Base-by-base conservation (phyloP, 2,797 vertebrate genomes). In the Vespertilio murinus region DNA sequence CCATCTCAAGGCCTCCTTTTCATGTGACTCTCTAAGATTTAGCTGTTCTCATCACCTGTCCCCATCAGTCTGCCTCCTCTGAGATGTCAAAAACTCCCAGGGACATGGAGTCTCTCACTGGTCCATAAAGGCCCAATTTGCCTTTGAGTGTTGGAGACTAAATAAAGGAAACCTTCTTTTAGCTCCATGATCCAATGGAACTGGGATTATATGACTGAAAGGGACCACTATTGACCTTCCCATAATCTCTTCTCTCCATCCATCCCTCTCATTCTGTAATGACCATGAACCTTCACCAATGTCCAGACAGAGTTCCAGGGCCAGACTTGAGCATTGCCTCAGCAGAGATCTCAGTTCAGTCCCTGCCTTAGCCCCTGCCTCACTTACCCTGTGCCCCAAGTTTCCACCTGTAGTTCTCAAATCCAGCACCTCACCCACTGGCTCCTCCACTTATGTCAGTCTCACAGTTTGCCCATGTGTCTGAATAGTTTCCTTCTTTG, bases 1-100 rank as follows among this genome's bases (percentile, higher is more conserved):
- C 64, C 92, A 92, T 94, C 88, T 96, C 85, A 88, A 65, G 70
- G 82, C 20, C 65, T 79, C 35, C 30, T 94, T 94, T 96, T 94
- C n/a, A 61, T 59, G 33, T 69, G 30, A 88, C 40, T 64, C 11
- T 54, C 90, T 93, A 54, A 94, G 71, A 79, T 40, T 33, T 45
- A 59, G 38, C 38, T 71, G 47, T 75, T 25, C 67, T 25, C 6
- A 56, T 23, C 38, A 38, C 8, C 75, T 88, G 84, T 40, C 25
- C 47, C 22, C 20, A 83, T 23, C 14, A 11, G 35, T 88, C 67
- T 75, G 65, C 61, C 18, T 96, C 12, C 65, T 78, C 28, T 83
- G 30, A 88, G 22, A 52, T 54, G 22, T 73, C 73, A 85, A 84
- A 93, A 84, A 54, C 52, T 89, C 30, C 33, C 84, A 82, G 54